Conservation (phyloP, 2,797 vertebrate species). For the Pseudotriccus pelzelni region DNA sequence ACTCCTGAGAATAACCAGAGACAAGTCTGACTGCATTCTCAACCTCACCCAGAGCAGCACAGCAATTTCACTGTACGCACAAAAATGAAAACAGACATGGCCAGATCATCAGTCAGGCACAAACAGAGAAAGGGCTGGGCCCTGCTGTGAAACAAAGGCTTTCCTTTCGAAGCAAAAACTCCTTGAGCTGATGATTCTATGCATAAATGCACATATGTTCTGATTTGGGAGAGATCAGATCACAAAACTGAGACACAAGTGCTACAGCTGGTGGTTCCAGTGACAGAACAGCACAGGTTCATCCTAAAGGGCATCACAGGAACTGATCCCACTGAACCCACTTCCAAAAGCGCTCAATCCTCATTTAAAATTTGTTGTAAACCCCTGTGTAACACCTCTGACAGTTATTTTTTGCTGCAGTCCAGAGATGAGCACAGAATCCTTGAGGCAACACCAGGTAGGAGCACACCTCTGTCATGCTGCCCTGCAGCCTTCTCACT, state of each 20-base stretch:
- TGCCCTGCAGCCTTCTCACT: neutral
- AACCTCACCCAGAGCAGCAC: constrained; percentile 54
- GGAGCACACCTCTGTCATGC: neutral
- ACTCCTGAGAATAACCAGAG: constrained; percentile 22
- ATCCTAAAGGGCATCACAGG: neutral
- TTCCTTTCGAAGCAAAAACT: neutral
- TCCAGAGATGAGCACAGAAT: neutral
- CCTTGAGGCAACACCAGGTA: neutral
- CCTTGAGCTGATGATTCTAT: neutral
- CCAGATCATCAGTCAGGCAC: constrained; percentile 16
- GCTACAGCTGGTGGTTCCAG: neutral
- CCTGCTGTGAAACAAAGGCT: neutral
- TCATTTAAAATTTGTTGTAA: neutral
- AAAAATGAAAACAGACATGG: constrained; percentile 10
- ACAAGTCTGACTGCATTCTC: constrained; percentile 65
- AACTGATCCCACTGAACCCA: neutral
- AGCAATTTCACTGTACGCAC: constrained; percentile 26
- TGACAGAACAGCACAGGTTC: neutral
- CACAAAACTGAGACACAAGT: neutral
- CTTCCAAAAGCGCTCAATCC: neutral
- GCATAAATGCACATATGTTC: neutral
- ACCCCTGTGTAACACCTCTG: neutral
- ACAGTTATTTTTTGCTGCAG: neutral
- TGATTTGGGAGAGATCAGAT: neutral
- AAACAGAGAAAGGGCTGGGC: constrained; percentile 30